phyloP scores from a whole-genome alignment of 2,888 invertebrate species.

The Eledona agricola region DNA sequence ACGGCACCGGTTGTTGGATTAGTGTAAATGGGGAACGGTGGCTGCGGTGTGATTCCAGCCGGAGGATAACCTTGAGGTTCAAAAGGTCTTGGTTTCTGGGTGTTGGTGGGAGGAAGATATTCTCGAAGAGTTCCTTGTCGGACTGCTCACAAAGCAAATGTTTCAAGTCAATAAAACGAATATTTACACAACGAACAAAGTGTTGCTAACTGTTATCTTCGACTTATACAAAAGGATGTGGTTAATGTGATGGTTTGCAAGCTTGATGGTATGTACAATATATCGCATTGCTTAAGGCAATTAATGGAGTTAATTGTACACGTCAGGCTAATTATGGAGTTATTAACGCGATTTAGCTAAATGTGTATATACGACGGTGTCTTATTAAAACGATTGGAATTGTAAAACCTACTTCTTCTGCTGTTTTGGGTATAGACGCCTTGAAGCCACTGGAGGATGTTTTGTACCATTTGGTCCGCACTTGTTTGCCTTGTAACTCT shows the following conservation, averaged over 20 bases:
- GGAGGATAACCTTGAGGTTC: conserved; percentile 62
- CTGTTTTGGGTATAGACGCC: conserved; percentile 72
- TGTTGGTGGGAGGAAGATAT: conserved; percentile 69
- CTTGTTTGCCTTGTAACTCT: conserved; percentile 62
- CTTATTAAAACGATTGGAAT: no score
- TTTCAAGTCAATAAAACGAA: conserved; percentile 4
- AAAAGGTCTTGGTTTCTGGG: conserved; percentile 77
- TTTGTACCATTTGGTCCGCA: conserved; percentile 77
- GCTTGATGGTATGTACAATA: conserved; percentile 5
- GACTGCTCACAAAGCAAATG: conserved; percentile 63
- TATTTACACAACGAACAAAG: conserved; percentile 3
- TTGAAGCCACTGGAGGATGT: conserved; percentile 79
- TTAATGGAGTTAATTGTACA: conserved; percentile 8
- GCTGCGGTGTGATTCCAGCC: conserved; percentile 57
- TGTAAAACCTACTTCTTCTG: conserved; percentile 65
- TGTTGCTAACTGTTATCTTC: conserved; percentile 18
- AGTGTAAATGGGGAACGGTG: conserved; percentile 54
- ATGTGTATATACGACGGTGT: no score
- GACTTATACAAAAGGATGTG: conserved; percentile 23
- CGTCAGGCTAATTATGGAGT: conserved; percentile 10
- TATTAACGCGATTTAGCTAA: no score
- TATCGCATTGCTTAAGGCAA: conserved; percentile 4
- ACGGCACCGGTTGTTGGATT: conserved; percentile 53
- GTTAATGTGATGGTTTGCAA: conserved; percentile 10
- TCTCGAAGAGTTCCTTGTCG: conserved; percentile 68